These are phyloP conservation scores for Myanophis thanlyinensis DNA, from an alignment of 2,113 vertebrate genomes.

Conservation along the genomic window DNA sequence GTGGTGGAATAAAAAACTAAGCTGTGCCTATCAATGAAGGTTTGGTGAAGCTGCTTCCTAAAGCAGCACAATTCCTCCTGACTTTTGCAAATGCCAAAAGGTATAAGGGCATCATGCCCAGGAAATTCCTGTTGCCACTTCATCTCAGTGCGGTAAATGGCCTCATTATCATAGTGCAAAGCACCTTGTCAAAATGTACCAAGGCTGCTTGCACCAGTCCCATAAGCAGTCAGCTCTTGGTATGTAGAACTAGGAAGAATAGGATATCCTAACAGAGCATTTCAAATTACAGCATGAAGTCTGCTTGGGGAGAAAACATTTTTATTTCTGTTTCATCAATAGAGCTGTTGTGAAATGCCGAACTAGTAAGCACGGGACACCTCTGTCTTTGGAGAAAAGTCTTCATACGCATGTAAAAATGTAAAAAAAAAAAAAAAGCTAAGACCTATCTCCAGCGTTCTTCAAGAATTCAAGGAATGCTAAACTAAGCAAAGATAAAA, in stretches of 20 bases:
- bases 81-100: neutral
- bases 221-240: neutral
- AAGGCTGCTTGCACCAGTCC: neutral
- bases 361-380: neutral
- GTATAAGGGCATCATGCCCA: neutral
- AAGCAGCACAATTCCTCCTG: neutral
- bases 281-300: neutral
- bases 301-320: neutral
- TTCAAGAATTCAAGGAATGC: neutral
- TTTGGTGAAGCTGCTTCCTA: neutral
- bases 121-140: neutral
- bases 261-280: neutral
- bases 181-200: neutral
- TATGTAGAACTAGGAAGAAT: neutral
- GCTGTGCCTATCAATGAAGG: neutral
- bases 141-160: neutral
- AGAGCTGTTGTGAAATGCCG: neutral
- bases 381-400: neutral
- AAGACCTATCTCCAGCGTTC: neutral
- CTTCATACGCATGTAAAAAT: neutral
- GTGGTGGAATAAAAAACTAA: neutral
- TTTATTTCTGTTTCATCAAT: neutral
- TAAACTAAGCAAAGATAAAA: neutral
- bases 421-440: neutral
- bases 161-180: neutral